Conservation (phyloP, 2,113 vertebrate species). For the Salminus brasiliensis region DNA sequence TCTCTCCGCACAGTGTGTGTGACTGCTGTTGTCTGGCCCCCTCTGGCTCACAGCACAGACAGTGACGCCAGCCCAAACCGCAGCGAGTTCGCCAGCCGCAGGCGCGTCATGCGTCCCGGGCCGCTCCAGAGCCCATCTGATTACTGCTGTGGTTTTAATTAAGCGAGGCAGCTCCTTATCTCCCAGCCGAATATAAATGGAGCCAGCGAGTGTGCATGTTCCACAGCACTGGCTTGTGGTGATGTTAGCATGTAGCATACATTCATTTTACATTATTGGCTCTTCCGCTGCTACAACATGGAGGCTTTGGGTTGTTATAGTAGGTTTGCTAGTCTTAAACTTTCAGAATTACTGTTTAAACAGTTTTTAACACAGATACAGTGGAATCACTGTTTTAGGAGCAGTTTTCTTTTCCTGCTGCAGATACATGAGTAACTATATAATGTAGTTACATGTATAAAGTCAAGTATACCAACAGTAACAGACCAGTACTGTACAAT, state of each 20-base stretch:
- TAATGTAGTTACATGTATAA: too few relatives aligned
- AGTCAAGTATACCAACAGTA: too few relatives aligned
- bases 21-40: background rate
- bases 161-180: constrained; percentile 55
- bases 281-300: background rate
- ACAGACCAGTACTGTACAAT: too few relatives aligned
- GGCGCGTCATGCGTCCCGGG: constrained; percentile 42
- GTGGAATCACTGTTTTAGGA: background rate
- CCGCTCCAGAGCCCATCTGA: constrained; percentile 47
- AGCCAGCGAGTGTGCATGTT: constrained; percentile 28
- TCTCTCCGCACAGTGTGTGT: background rate
- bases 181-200: constrained; percentile 34
- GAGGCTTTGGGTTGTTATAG: background rate
- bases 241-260: constrained; percentile 19
- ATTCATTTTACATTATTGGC: background rate
- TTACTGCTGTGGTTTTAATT: constrained; percentile 65
- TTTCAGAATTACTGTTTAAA: background rate
- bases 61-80: constrained; percentile 57
- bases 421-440: background rate
- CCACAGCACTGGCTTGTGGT: background rate
- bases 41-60: constrained; percentile 44
- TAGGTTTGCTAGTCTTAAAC: too few relatives aligned
- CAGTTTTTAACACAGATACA: too few relatives aligned
- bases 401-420: too few relatives aligned
- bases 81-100: constrained; percentile 51